Base-by-base conservation (phyloP, 2,888 invertebrate species). In the Metalampra italica region DNA sequence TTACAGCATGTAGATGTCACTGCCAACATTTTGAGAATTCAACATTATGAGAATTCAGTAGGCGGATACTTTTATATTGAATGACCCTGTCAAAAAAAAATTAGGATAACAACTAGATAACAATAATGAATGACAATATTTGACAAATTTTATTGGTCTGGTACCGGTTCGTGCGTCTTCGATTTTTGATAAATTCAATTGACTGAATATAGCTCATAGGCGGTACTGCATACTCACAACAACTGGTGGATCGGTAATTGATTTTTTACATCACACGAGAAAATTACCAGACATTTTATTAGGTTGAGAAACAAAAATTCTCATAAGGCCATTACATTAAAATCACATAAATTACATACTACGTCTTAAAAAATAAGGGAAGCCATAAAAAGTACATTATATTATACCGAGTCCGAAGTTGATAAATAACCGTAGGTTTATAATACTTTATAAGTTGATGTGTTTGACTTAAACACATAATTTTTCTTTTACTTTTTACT, bases 321-420 rank as follows among this genome's bases (percentile, higher is more conserved):
- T 11, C 40, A 40, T 29, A 29, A 42, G 29, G 29, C 57, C 49
- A 49, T 60, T 60, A 63, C 72, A 76, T 80, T 73, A 77, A 78
- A 78, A 68, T 74, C 68, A 66, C 72, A 75, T 78, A 78, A 75
- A 73, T 78, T 76, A 72, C 68, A 66, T 54, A 22, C 22, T 54
- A 22, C 22, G 22, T 22, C 22, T 68, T 58, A 62, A 60, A 74
- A 74, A 74, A 75, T 65, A 72, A 68, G 67, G 62, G 66, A 68
- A 62, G 57, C 42, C 55, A 73, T 66, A 78, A 82, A 82, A 82
- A 81, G 74, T 69, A 70, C 73, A 81, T 82, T 81, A 78, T 55
- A 67, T 62, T 59, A 64, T 11, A 29, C 9, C 59, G 63, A 66
- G 67, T 55, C 61, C 61, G 67, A 59, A 56, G 62, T 59, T 72